phyloP scores from a whole-genome alignment of 37 sponge, comb jelly and placozoan genomes.

The Spongia lamella region DNA sequence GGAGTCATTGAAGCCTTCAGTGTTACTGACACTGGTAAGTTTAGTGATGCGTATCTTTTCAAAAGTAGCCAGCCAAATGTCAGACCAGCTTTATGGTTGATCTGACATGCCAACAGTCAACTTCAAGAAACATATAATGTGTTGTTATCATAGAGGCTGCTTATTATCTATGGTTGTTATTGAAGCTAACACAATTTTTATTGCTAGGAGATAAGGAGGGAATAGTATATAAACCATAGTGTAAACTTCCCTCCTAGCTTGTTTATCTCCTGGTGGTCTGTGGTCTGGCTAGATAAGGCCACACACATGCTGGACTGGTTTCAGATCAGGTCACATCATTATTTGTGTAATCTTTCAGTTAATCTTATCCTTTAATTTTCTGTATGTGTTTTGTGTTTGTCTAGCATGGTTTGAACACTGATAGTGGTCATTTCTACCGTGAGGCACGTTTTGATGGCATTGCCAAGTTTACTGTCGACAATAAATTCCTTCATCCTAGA shows the following conservation, averaged over 20 bases:
- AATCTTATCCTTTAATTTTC: neutral
- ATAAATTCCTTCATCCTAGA: conserved; percentile 71
- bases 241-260: no score
- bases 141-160: no score
- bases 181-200: no score
- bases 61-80: neutral
- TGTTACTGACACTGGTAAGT: conserved; percentile 77
- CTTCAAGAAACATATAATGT: neutral
- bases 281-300: no score
- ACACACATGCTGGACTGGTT: no score
- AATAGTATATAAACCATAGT: no score
- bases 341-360: no score
- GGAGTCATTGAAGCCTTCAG: conserved; percentile 54
- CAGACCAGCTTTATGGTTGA: no score
- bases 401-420: conserved; percentile 85
- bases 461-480: conserved; percentile 71
- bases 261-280: no score
- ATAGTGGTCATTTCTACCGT: conserved; percentile 71
- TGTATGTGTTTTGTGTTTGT: neutral
- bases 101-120: neutral
- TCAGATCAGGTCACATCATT: neutral
- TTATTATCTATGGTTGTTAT: no score
- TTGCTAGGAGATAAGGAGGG: no score
- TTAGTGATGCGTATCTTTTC: neutral
- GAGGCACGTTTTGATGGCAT: conserved; percentile 90